Evolutionary conservation across 2,797 vertebrate species (phyloP), one percentile per base, ranked within the genome.

Genomic region (Anguilla anguilla): DNA sequence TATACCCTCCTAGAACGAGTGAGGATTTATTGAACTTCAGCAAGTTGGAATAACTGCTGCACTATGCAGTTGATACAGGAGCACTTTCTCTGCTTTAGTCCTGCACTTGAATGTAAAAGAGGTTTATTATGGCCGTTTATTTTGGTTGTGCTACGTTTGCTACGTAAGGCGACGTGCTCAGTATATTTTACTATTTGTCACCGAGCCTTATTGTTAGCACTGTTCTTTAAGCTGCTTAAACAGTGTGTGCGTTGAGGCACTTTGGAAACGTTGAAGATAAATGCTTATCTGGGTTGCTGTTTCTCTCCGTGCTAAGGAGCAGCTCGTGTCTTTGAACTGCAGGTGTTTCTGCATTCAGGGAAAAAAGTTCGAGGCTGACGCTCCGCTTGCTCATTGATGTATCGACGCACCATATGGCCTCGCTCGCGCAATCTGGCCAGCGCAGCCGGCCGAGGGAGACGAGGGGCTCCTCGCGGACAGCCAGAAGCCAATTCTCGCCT

Each of bases 331-430:
- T 77, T 77, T 77, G 74, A 77, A 43, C 43, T 77, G 72, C 49
- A 17, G 86, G 35, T n/a, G 13, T 87, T 57, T 46, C 25, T 39
- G 86, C 31, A 2, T 31, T 84, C 46, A 87, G 59, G 61, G 69
- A 11, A 35, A 83, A 64, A 83, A 39, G 17, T 19, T 22, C 1
- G 67, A 51, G 22, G 51, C 43, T 1, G 46, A 10, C 2, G 19
- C 31, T 1, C 22, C 11, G 31, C 5, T 90, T 89, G 91, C 93
- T 89, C 83, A 87, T 89, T 92, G 91, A 94, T 93, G 91, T 92
- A 93, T 92, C 89, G 92, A 93, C 90, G 91, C 91, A 91, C 89
- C 91, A 91, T 92, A 93, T 92, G 92, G 91, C 67, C 88, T 83
- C 84, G 89, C 92, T 92, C 91, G 90, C 90, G 87, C 89, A 85